Conservation (phyloP, 2,888 invertebrate genomes). For the Microdon myrmicae region DNA sequence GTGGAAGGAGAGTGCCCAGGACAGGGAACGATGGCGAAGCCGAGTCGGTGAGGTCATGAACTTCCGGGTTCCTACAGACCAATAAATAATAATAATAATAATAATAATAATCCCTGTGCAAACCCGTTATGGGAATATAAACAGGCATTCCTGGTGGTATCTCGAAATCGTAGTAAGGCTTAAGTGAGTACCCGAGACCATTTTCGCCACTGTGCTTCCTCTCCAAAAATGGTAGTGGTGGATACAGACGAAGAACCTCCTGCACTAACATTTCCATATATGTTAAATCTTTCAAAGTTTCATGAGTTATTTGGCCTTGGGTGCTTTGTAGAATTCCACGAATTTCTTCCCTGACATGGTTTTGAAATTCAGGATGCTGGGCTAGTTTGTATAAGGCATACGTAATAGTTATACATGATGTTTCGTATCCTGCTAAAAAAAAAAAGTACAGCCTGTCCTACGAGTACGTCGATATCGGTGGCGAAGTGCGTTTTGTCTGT, state of each 20-base stretch:
- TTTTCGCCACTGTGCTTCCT: conserved; percentile 59
- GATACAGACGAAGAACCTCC: conserved; percentile 65
- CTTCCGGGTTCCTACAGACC: no score
- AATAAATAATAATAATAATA: no score
- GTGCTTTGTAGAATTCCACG: conserved; percentile 60
- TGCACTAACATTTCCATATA: conserved; percentile 67
- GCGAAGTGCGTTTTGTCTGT: conserved; percentile 53
- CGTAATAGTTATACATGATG: conserved; percentile 67
- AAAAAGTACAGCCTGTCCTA: conserved; percentile 65
- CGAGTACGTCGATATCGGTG: conserved; percentile 62
- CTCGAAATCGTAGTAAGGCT: conserved; percentile 58
- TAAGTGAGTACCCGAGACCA: conserved; percentile 56
- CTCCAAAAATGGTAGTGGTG: conserved; percentile 65
- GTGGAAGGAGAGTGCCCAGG: no score
- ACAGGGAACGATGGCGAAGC: no score
- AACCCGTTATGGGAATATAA: conserved; percentile 62
- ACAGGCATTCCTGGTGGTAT: conserved; percentile 63
- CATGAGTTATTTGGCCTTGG: conserved; percentile 63
- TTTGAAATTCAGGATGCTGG: conserved; percentile 64
- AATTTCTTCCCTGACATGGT: conserved; percentile 66
- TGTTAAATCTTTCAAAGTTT: conserved; percentile 64
- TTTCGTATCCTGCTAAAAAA: conserved; percentile 66
- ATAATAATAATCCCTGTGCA: conserved; percentile 66
- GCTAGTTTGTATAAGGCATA: conserved; percentile 67
- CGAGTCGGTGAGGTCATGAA: no score